Evolutionary conservation across 2,888 invertebrate genomes (phyloP), one percentile per base, ranked within the genome.

Genomic region (Kryphioiulus occultus): DNA sequence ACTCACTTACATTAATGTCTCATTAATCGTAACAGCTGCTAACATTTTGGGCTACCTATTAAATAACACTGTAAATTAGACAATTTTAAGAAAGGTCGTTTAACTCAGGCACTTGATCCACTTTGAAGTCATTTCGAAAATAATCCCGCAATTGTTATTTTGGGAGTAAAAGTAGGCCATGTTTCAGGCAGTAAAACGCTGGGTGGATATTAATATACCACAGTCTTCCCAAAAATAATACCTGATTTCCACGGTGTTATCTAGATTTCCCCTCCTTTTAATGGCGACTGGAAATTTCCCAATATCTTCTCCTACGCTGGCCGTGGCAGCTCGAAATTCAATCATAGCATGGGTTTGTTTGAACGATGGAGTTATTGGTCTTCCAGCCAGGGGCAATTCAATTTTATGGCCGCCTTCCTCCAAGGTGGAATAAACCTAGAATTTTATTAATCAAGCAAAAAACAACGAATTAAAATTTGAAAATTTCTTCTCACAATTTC

Each of bases 241-340:
- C 93, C 92, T 92, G 88, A 93, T 93, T 88, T 91, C 91, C n/a
- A 92, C 92, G 53, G 91, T 91, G 42, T 91, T 91, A 86, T 92
- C 91, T 87, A 92, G 90, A 88, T 92, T 92, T 32, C 94, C 94
- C 89, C 92, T 92, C 87, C 94, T 91, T 68, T 91, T 91, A 26
- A 94, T 90, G 7, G 91, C 91, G 4, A 93, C 91, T 19, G 91
- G 89, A 88, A 92, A 92, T 88, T 91, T 92, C 22, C 93, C 93
- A 84, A 94, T 91, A 89, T 92, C 93, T 90, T 94, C 94, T 89
- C 93, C 91, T 0, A 94, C 93, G 22, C 94, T 93, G 88, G 92
- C 92, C 0, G 93, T 92, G 0, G 93, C 92, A 1, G 94, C 92
- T 42, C 93, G 92, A 90, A 94, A 94, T 90, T 94, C 94, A 9